Evolutionary conservation across 2,113 vertebrate genomes (phyloP).

Genomic region (Acrocephalus kingi): DNA sequence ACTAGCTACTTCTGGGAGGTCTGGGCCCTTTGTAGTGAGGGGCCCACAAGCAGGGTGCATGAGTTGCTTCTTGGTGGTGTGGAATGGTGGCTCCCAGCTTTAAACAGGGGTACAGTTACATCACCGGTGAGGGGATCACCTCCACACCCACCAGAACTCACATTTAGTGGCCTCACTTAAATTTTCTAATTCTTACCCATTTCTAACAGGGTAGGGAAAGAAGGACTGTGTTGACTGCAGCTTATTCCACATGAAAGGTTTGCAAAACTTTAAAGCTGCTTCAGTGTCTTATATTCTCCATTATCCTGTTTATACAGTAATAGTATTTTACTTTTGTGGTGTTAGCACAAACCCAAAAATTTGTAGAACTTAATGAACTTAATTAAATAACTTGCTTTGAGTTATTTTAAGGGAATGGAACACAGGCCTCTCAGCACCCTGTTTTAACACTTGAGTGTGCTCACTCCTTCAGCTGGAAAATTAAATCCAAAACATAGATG

Average conservation of each 20-base stretch:
- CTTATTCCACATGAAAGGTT: not conserved
- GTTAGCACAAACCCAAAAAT: not conserved
- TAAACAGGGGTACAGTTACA: not conserved
- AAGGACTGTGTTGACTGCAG: not conserved
- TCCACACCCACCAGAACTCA: not conserved
- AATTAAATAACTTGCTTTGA: constrained; percentile 8
- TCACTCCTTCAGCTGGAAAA: not conserved
- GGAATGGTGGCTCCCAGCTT: not conserved
- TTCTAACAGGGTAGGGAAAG: not conserved
- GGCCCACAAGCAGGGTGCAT: fast-evolving
- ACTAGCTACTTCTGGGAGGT: not conserved
- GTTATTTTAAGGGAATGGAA: constrained; percentile 11
- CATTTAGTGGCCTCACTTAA: not conserved
- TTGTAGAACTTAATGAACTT: not conserved
- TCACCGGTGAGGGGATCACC: not conserved
- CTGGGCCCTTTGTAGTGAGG: not conserved
- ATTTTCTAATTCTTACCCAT: not conserved
- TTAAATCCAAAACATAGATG: not conserved
- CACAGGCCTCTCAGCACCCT: not conserved
- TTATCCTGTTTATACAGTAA: not conserved
- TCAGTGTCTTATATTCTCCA: not conserved
- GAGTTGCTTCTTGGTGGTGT: not conserved
- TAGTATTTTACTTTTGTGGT: not conserved
- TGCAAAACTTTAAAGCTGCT: not conserved
- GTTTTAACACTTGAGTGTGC: not conserved